Percentiles rank a stretch among this genome's conserved stretches.
phyloP scores from a whole-genome alignment of 2,113 vertebrate genomes.

The Ciconia stormi region DNA sequence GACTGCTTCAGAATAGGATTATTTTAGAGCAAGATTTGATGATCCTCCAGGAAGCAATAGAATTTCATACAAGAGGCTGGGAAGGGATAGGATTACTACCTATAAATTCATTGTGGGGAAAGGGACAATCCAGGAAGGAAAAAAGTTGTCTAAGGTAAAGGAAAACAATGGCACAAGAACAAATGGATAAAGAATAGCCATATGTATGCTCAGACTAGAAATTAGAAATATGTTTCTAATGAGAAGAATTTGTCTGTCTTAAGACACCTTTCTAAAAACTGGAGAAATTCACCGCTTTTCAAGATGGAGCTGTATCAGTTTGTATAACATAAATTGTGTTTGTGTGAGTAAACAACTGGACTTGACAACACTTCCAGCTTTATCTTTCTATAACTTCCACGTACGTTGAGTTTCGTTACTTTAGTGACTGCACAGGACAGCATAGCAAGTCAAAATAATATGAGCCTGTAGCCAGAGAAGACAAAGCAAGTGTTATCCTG shows the following conservation, averaged over 20 bases:
- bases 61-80: background rate
- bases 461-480: background rate
- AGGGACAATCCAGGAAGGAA: background rate
- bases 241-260: background rate
- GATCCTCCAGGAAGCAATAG: background rate
- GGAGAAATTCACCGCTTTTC: background rate
- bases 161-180: background rate
- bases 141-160: background rate
- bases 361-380: background rate
- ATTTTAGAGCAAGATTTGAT: background rate
- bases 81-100: background rate
- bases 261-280: background rate
- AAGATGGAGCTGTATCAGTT: background rate
- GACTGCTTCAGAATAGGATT: background rate
- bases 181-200: background rate
- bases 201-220: background rate
- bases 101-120: background rate
- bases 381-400: background rate
- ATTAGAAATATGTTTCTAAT: background rate
- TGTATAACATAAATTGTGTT: background rate
- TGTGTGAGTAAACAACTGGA: background rate
- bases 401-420: accelerated
- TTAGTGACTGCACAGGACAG: background rate
- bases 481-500: background rate
- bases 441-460: background rate